Conservation (phyloP, 92 coral and sea anemone genomes). For the Porites cylindrica region DNA sequence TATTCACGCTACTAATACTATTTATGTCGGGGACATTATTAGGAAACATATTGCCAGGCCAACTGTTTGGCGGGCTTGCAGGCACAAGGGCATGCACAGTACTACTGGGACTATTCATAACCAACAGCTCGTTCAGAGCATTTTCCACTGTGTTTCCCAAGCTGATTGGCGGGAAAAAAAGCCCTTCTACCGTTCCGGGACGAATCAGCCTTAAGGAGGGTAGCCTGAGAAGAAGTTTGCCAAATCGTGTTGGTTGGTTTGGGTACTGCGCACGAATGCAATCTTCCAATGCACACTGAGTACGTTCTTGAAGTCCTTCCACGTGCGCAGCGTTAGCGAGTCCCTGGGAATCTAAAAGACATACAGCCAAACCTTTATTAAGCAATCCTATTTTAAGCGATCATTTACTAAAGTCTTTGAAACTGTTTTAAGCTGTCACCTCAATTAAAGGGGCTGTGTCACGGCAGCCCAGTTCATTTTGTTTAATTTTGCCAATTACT, state of each 20-base stretch:
- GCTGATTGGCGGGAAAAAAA: conserved; percentile 79
- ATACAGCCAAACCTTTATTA: not conserved
- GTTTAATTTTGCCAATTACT: too few relatives aligned
- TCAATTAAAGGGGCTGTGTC: too few relatives aligned
- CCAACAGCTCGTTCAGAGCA: conserved; percentile 80
- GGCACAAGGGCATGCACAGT: not conserved
- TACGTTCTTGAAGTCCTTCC: conserved; percentile 89
- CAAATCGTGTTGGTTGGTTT: conserved; percentile 85
- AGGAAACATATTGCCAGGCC: conserved; percentile 32
- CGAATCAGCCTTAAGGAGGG: conserved; percentile 90
- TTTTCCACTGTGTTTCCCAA: conserved; percentile 84
- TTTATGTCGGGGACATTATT: conserved; percentile 17
- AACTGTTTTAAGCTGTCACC: too few relatives aligned
- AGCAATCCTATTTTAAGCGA: not conserved
- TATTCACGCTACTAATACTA: not conserved
- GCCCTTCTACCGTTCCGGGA: conserved; percentile 79
- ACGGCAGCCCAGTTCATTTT: too few relatives aligned
- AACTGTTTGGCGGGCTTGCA: conserved; percentile 26
- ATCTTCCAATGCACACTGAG: conserved; percentile 92
- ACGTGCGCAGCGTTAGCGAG: conserved; percentile 80
- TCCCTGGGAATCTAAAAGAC: conserved; percentile 79
- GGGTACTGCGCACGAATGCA: conserved; percentile 91
- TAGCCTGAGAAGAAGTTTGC: conserved; percentile 92
- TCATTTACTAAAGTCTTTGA: too few relatives aligned
- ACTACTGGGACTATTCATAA: conserved; percentile 7